These are phyloP conservation scores for Dolichotis patagonum DNA, from an alignment of 2,113 vertebrate genomes.

Conservation along the genomic window DNA sequence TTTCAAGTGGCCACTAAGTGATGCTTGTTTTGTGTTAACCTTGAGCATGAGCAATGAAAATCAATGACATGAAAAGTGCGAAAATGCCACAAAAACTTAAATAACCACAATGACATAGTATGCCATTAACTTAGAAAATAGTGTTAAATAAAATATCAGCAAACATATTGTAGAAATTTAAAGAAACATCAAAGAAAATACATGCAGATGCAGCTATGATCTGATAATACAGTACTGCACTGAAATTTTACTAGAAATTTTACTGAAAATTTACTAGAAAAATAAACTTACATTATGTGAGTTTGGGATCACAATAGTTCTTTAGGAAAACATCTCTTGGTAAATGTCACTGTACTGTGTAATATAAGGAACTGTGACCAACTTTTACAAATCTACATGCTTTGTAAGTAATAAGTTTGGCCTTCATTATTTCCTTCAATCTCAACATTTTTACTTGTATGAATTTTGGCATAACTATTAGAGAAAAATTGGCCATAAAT, in stretches of 20 bases:
- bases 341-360: neutral
- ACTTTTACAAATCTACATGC: neutral
- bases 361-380: neutral
- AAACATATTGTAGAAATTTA: neutral
- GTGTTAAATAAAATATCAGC: neutral
- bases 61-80: neutral
- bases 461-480: neutral
- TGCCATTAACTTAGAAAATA: neutral
- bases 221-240: neutral
- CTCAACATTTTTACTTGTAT: neutral
- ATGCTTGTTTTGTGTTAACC: neutral
- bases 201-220: neutral
- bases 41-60: neutral
- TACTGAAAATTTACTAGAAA: neutral
- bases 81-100: neutral
- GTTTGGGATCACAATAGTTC: neutral
- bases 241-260: neutral
- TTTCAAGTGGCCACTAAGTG: neutral
- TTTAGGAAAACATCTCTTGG: conserved; percentile 17
- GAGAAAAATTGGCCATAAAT: neutral
- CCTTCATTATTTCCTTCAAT: neutral
- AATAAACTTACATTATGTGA: neutral
- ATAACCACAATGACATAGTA: neutral
- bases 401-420: neutral
- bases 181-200: neutral